Conservation (phyloP, 2,888 invertebrate genomes). For the Lepas anatifera region DNA sequence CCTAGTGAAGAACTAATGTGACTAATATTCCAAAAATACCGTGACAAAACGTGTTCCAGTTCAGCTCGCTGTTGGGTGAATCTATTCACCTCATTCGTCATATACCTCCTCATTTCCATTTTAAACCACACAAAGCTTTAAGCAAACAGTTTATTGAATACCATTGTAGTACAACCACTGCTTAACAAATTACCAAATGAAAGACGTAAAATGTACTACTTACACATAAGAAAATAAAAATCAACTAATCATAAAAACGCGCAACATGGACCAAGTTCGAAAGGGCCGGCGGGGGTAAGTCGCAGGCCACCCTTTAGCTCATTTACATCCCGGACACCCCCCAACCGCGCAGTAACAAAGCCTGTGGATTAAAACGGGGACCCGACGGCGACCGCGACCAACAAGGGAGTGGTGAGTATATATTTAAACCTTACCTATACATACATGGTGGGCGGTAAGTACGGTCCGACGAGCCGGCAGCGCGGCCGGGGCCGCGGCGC, state of each 20-base stretch:
- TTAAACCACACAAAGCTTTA: not conserved
- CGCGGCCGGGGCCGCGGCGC: not conserved
- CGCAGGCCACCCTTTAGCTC: no score
- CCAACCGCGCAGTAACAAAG: not conserved
- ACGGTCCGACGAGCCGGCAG: not conserved
- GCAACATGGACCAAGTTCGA: not conserved
- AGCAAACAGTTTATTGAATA: conserved; percentile 14
- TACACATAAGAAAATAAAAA: conserved; percentile 13
- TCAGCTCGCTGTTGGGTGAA: no score
- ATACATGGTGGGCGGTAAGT: not conserved
- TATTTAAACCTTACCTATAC: conserved; percentile 9
- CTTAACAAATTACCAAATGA: conserved; percentile 15
- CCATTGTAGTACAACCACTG: conserved; percentile 12
- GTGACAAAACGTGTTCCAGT: no score
- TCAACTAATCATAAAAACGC: conserved; percentile 13
- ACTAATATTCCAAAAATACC: no score
- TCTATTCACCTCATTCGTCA: no score
- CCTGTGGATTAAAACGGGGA: not conserved
- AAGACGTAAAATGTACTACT: conserved; percentile 13
- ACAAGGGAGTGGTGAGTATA: conserved; percentile 1
- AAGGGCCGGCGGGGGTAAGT: not conserved
- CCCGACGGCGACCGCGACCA: not conserved
- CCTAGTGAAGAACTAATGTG: no score
- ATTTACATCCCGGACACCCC: not conserved
- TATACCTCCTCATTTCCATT: no score